Evolutionary conservation across 1,140 invertebrate genomes (phyloP).

Genomic region (Ooceraea biroi): DNA sequence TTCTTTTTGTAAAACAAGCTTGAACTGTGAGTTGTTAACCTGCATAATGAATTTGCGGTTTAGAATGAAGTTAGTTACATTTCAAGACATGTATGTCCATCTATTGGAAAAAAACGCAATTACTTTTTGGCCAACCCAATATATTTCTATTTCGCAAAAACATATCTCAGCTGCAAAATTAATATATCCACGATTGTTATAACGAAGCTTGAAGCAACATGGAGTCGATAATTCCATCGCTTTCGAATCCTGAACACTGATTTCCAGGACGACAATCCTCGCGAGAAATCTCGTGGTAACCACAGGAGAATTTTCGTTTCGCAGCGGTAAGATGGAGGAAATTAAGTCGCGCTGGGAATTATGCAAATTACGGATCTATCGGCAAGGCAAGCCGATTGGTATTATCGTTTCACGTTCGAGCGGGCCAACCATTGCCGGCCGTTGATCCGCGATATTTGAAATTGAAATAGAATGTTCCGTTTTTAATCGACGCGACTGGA

Average conservation of each 20-base stretch:
- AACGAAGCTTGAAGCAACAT: not conserved
- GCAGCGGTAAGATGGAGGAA: slow-evolving; percentile 52
- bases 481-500: slow-evolving; percentile 64
- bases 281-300: slow-evolving; percentile 37
- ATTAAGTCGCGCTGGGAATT: slow-evolving; percentile 70
- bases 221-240: slow-evolving; percentile 33
- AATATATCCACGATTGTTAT: not conserved
- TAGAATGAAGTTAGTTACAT: no score
- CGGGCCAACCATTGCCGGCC: slow-evolving; percentile 7
- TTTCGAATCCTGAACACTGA: slow-evolving; percentile 35
- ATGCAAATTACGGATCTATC: slow-evolving; percentile 70
- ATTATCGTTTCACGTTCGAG: slow-evolving; percentile 69
- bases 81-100: no score
- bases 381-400: slow-evolving; percentile 54
- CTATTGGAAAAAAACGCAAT: no score
- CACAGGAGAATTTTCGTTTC: slow-evolving; percentile 31
- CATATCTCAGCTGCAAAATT: not conserved
- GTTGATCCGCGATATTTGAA: slow-evolving; percentile 65
- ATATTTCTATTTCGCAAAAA: not conserved
- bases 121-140: no score
- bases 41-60: no score
- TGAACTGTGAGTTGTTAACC: no score
- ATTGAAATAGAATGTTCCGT: slow-evolving; percentile 69
- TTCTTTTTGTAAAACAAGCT: no score
- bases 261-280: slow-evolving; percentile 30